A percentile compares a stretch with the other conserved stretches of the same genome.
These are phyloP conservation scores for Nomada lathburiana DNA, from an alignment of 2,888 invertebrate species.

Conservation along the genomic window DNA sequence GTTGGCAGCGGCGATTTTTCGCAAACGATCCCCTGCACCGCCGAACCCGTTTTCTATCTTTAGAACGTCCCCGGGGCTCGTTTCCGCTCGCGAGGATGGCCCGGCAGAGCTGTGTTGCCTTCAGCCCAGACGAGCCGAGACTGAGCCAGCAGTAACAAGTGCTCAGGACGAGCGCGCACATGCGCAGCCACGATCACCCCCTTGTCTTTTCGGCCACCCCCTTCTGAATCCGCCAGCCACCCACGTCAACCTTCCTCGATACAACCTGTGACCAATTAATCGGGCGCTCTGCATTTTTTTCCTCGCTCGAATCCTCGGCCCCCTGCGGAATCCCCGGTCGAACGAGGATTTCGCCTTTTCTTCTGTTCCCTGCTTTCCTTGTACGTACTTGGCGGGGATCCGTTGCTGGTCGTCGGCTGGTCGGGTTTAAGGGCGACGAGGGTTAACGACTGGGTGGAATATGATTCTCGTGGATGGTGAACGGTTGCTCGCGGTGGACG, in stretches of 20 bases:
- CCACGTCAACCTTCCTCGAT: conserved; percentile 23
- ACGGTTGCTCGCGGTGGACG: not conserved
- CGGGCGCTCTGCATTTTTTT: conserved; percentile 62
- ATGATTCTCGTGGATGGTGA: not conserved
- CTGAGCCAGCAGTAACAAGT: conserved; percentile 81
- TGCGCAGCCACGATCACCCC: conserved; percentile 62
- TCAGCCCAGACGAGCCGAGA: conserved; percentile 83
- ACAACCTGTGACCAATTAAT: conserved; percentile 67
- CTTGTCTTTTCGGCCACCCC: conserved; percentile 36
- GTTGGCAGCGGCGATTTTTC: conserved; percentile 2
- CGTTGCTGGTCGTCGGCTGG: no score
- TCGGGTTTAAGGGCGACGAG: no score
- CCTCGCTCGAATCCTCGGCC: no score
- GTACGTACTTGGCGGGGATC: no score
- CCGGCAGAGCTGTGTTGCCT: conserved; percentile 74
- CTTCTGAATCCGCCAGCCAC: not conserved
- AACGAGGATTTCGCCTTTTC: not conserved
- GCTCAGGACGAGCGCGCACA: conserved; percentile 72
- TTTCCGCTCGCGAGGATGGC: conserved; percentile 41
- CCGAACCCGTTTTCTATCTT: conserved; percentile 59
- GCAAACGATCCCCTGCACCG: conserved; percentile 1
- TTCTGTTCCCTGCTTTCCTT: no score
- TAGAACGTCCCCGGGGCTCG: conserved; percentile 68
- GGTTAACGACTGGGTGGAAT: not conserved
- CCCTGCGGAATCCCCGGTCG: no score